phyloP scores from a whole-genome alignment of 2,113 vertebrate genomes.

The Cathartes aura region DNA sequence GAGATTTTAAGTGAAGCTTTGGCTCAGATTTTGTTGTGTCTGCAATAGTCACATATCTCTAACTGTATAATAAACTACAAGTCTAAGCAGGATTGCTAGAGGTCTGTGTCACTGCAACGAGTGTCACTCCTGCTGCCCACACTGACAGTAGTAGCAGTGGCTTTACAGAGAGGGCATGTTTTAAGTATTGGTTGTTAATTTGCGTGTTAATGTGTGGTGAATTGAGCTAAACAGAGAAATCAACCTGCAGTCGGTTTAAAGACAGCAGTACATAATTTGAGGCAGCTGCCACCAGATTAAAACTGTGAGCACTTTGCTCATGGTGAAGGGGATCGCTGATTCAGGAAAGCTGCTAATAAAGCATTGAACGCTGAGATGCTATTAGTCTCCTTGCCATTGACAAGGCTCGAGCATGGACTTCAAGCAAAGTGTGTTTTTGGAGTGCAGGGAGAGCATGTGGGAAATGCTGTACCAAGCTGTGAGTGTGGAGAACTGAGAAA shows the following conservation, averaged over 20 bases:
- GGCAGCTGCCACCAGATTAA: not conserved
- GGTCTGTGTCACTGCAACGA: not conserved
- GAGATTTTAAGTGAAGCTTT: constrained; percentile 18
- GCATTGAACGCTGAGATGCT: not conserved
- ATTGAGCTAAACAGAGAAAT: not conserved
- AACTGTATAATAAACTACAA: not conserved
- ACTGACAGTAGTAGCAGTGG: not conserved
- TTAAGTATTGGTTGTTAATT: not conserved
- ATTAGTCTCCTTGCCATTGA: not conserved
- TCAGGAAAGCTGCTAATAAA: not conserved
- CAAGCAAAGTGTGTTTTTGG: not conserved
- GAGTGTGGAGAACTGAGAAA: not conserved
- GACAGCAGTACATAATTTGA: not conserved
- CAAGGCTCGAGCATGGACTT: not conserved
- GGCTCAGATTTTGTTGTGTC: constrained; percentile 55
- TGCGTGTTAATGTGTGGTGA: not conserved
- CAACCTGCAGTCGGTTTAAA: not conserved
- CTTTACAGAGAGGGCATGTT: not conserved
- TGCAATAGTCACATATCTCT: not conserved
- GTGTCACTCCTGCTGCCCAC: not conserved
- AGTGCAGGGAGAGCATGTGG: not conserved
- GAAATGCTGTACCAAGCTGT: not conserved
- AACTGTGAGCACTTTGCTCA: not conserved
- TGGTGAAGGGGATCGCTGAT: not conserved
- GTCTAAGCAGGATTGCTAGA: not conserved